phyloP scores from a whole-genome alignment of 2,888 invertebrate genomes.

The Mesoligia furuncula region DNA sequence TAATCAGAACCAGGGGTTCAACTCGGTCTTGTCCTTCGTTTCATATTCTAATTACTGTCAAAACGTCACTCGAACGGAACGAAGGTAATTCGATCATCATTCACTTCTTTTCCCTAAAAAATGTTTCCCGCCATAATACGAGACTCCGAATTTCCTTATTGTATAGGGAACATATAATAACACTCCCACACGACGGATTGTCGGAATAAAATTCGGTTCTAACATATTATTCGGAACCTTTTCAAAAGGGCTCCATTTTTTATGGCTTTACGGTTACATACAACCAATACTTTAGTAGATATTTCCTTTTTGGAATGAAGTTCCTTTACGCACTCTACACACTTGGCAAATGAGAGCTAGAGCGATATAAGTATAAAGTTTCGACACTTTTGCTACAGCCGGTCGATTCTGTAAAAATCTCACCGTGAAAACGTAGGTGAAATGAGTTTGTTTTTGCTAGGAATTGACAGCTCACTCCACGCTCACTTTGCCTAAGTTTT shows the following conservation, averaged over 20 bases:
- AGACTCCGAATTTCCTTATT: slow-evolving; percentile 2
- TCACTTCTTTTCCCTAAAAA: slow-evolving; percentile 12
- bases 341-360: not conserved
- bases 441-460: too few relatives aligned
- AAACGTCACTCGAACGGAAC: slow-evolving; percentile 6
- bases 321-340: not conserved
- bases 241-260: not conserved
- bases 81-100: slow-evolving; percentile 27
- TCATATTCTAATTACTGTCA: slow-evolving; percentile 36
- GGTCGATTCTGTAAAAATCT: too few relatives aligned
- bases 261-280: not conserved
- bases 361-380: not conserved
- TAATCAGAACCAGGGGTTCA: not conserved
- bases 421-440: too few relatives aligned
- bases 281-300: not conserved
- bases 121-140: not conserved
- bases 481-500: too few relatives aligned
- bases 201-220: too few relatives aligned
- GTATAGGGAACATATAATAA: not conserved
- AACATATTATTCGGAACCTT: not conserved
- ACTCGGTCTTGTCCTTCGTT: not conserved
- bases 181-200: not conserved
- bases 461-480: too few relatives aligned
- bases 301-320: not conserved
- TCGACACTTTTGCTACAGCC: not conserved